Conservation (phyloP, 2,888 invertebrate species). For the Helobdella robusta region DNA sequence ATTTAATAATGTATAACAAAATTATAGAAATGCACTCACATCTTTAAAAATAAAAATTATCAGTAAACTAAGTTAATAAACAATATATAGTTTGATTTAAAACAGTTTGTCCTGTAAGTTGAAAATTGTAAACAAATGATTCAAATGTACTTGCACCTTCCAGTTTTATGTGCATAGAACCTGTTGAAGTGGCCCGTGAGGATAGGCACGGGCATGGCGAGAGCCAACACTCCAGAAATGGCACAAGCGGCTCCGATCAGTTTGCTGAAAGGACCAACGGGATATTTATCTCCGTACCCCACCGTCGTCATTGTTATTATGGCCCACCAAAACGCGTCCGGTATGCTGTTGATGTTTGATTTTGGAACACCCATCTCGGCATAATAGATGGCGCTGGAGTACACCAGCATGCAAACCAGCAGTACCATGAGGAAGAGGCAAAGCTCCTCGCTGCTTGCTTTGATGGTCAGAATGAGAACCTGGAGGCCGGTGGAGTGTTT, state of each 20-base stretch:
- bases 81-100: too few species aligned
- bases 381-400: slow-evolving; percentile 52
- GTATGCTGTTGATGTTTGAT: slow-evolving; percentile 48
- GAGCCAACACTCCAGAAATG: slow-evolving; percentile 50
- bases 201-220: slow-evolving; percentile 52
- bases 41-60: too few species aligned
- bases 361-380: slow-evolving; percentile 49
- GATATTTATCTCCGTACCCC: slow-evolving; percentile 49
- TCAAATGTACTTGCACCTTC: slow-evolving; percentile 34
- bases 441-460: slow-evolving; percentile 51
- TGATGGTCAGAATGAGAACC: slow-evolving; percentile 52
- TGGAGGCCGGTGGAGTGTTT: slow-evolving; percentile 53
- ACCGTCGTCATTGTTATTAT: slow-evolving; percentile 50
- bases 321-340: slow-evolving; percentile 51
- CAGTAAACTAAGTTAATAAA: too few species aligned
- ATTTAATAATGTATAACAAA: too few species aligned
- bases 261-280: slow-evolving; percentile 46
- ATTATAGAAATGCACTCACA: too few species aligned
- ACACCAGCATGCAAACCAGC: slow-evolving; percentile 50
- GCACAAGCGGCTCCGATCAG: slow-evolving; percentile 48
- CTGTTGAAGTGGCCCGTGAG: slow-evolving; percentile 51
- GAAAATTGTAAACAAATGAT: too few species aligned
- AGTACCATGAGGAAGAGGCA: slow-evolving; percentile 51
- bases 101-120: too few species aligned
- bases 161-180: slow-evolving; percentile 34